Evolutionary conservation across 2,888 invertebrate species (phyloP), one percentile per base, ranked within the genome.

Genomic region (Drosophila recens): DNA sequence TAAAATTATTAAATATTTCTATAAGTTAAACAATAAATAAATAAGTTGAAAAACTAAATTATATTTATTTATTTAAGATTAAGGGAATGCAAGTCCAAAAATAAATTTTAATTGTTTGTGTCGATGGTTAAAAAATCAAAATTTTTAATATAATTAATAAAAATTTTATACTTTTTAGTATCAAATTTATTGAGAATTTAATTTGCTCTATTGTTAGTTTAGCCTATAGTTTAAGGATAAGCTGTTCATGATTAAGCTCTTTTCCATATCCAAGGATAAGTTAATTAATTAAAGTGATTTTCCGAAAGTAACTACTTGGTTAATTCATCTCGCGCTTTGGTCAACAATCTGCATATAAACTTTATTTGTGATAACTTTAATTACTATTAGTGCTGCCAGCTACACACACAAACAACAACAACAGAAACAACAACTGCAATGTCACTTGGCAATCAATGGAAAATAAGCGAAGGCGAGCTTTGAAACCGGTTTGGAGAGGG

Each of bases 381-480:
- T 87, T 84, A 79, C 84, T 65, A 72, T 79, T 74, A 76, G 73
- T 68, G 72, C 82, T 76, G 49, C 45, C 75, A 68, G 63, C 71
- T 56, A 57, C 56, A 38, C 9, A 51, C 65, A 58, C 40, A 57
- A 49, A 51, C 52, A 40, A 23, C 52, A 52, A 40, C 40, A 54
- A 30, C 36, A 59, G 59, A 3, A 63, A 66, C 77, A 71, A 49
- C 52, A 71, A 57, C 69, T 65, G 73, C 79, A 79, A 56, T 87
- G 85, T 84, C 84, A 89, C 85, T 82, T 79, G 83, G 73, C 87
- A 84, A 87, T 84, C 84, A 89, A 84, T 81, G 79, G 65, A 67
- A 68, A 72, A 82, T 73, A 51, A 66, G 51, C 59, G 13, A 40
- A 51, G 48, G 46, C 33, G 40, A 46, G 13, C 30, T 20, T 34